These are phyloP conservation scores for Chlorops oryzae DNA, from an alignment of 1,140 invertebrate species.

Conservation along the genomic window DNA sequence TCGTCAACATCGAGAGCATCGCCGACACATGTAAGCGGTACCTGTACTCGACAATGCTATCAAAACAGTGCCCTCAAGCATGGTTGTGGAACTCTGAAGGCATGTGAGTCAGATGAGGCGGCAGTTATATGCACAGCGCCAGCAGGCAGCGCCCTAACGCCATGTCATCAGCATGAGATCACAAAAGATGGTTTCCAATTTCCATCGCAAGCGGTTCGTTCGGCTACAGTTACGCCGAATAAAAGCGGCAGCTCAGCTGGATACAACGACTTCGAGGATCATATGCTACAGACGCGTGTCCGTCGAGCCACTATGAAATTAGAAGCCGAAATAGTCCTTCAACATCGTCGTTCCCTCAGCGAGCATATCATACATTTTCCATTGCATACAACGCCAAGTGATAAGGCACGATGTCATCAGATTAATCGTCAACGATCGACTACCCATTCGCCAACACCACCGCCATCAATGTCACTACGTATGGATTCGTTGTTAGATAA, in stretches of 20 bases:
- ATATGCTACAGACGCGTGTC: constrained; percentile 30
- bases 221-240: constrained; percentile 39
- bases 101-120: background rate
- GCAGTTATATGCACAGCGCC: constrained; percentile 19
- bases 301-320: constrained; percentile 48
- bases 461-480: constrained; percentile 4
- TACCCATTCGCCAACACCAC: constrained; percentile 39
- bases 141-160: constrained; percentile 26
- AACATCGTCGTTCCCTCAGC: constrained; percentile 62
- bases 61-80: background rate
- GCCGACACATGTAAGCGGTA: constrained; percentile 12
- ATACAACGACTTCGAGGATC: constrained; percentile 29
- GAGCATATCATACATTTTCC: constrained; percentile 58
- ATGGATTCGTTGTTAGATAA: no score
- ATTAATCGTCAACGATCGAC: constrained; percentile 45
- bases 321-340: constrained; percentile 36
- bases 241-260: constrained; percentile 30
- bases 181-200: constrained; percentile 38
- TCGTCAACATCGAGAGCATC: no score
- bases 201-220: constrained; percentile 46
- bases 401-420: constrained; percentile 68
- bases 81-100: background rate
- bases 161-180: constrained; percentile 24
- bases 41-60: constrained; percentile 10
- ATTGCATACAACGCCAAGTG: constrained; percentile 56